Base-by-base conservation (phyloP, 2,113 vertebrate species). In the Etheostoma cragini region DNA sequence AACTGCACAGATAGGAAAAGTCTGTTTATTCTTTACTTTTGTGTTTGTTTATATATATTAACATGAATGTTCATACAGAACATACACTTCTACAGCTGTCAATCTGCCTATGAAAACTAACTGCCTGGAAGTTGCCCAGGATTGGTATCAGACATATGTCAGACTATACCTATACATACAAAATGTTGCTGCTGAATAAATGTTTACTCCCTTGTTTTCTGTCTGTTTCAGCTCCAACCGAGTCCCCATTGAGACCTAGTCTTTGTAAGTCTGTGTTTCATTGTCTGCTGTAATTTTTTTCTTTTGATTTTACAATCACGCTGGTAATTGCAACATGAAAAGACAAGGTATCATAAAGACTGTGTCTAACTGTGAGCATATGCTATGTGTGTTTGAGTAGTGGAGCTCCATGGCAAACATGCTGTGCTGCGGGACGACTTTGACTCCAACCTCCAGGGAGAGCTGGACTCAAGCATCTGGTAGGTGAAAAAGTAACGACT, bases 361-460 rank as follows among this genome's bases (percentile, higher is more conserved):
- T 8, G 5, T 30, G 61, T 71, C 17, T 86, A 72, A 86, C 67
- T 65, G 71, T 76, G 53, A 67, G 62, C 76, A 72, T 78, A 72
- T 88, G 70, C n/a, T 77, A 53, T 76, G 24, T 89, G 54, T 76
- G 22, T 72, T 54, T 83, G n/a, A 90, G 65, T 68, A 99, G 98
- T 97, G 89, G 97, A 98, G 93, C 94, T 99, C 83, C 96, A 99
- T 71, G 96, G 96, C 17, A 95, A 96, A 85, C 97, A 97, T 50
- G 93, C 98, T 79, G 97, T 99, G 77, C 93, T 99, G 16, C 94
- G 98, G 77, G 98, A 99, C 71, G 97, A 99, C 90, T 99, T 99
- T 91, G 98, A 99, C 89, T 98, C 97, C 74, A 97, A 96, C 88
- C 94, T 95, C 61, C 95, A 96, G 81, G 95, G 93, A 86, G 97